Percentiles rank a stretch among this genome's conserved stretches.
These are phyloP conservation scores for Macrophya annulata DNA, from an alignment of 2,888 invertebrate genomes.

Conservation along the genomic window DNA sequence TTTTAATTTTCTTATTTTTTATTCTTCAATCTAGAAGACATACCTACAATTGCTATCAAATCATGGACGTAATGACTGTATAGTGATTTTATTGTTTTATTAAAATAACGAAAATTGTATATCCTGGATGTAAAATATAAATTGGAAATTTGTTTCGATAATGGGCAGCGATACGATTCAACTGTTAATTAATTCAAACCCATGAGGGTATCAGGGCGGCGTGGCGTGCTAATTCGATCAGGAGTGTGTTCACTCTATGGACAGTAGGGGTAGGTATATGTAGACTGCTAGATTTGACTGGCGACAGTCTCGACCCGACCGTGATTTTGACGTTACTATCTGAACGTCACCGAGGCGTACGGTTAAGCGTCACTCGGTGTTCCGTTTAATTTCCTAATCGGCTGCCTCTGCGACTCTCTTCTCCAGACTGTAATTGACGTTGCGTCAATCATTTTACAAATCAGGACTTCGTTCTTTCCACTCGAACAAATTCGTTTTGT, in stretches of 20 bases:
- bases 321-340: slow-evolving; percentile 77
- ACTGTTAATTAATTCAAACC: slow-evolving; percentile 78
- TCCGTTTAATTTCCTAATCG: slow-evolving; percentile 57
- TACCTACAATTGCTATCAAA: no score
- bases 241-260: slow-evolving; percentile 74
- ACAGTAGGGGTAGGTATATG: slow-evolving; percentile 63
- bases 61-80: not conserved
- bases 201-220: slow-evolving; percentile 77
- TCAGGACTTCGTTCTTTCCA: slow-evolving; percentile 33
- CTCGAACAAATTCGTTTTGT: slow-evolving; percentile 38
- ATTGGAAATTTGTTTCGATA: slow-evolving; percentile 71
- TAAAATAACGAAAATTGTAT: not conserved
- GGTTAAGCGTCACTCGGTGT: slow-evolving; percentile 74
- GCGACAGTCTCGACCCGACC: slow-evolving; percentile 58
- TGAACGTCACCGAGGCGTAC: slow-evolving; percentile 74
- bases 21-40: no score
- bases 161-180: slow-evolving; percentile 70
- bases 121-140: not conserved
- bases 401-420: slow-evolving; percentile 34
- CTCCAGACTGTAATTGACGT: slow-evolving; percentile 50
- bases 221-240: slow-evolving; percentile 79
- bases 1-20: no score
- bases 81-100: not conserved
- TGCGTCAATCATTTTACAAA: slow-evolving; percentile 46
- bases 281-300: slow-evolving; percentile 33